phyloP scores from a whole-genome alignment of 2,888 invertebrate genomes.

The Philereme vetulata region DNA sequence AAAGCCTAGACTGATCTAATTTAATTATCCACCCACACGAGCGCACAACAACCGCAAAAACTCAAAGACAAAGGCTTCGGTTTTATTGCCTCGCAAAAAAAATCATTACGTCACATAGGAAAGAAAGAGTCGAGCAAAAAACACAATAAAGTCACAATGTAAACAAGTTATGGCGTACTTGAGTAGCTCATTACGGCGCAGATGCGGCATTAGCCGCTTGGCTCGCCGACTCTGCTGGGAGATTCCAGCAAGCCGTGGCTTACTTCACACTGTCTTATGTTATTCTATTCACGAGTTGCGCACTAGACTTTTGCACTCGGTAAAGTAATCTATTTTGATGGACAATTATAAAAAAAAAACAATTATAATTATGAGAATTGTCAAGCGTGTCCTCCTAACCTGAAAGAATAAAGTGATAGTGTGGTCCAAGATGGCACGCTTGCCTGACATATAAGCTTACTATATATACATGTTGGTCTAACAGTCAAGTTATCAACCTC shows the following conservation, averaged over 20 bases:
- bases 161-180: conserved; percentile 83
- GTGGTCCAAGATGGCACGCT: too few species aligned
- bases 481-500: too few species aligned
- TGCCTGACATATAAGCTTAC: too few species aligned
- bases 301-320: too few species aligned
- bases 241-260: background rate
- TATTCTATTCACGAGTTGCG: too few species aligned
- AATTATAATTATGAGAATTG: too few species aligned
- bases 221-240: conserved; percentile 36
- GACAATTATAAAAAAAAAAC: too few species aligned
- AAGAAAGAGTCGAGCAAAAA: conserved; percentile 77
- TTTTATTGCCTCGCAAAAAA: conserved; percentile 69
- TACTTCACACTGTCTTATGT: too few species aligned
- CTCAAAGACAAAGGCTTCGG: conserved; percentile 59
- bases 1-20: conserved; percentile 49
- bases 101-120: conserved; percentile 74
- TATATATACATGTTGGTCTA: too few species aligned
- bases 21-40: conserved; percentile 54
- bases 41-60: background rate
- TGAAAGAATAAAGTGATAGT: too few species aligned
- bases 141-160: conserved; percentile 84
- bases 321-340: too few species aligned
- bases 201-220: conserved; percentile 76
- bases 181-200: conserved; percentile 81
- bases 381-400: too few species aligned